Conservation (phyloP, 2,797 vertebrate genomes). For the Delichon dasypus region DNA sequence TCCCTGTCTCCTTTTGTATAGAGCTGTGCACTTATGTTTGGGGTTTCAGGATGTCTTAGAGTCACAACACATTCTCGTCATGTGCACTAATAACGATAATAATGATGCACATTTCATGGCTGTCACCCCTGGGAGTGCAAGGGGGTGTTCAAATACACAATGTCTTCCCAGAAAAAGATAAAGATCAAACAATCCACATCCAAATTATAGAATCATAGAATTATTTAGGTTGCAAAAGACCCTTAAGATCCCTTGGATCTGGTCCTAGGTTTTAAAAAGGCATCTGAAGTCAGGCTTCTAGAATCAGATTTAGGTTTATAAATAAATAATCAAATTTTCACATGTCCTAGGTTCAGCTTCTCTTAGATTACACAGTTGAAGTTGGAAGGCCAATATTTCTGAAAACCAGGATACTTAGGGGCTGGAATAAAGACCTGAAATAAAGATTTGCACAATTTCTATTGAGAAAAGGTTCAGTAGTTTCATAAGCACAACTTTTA, state of each 20-base stretch:
- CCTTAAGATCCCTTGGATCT: neutral
- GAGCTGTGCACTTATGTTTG: fast-evolving
- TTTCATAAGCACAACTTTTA: neutral
- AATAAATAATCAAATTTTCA: slow-evolving; percentile 1
- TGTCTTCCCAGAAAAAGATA: neutral
- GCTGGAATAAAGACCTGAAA: neutral
- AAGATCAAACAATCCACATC: neutral
- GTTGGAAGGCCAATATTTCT: neutral
- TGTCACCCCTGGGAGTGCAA: neutral
- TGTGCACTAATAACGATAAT: neutral
- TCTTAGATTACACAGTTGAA: neutral
- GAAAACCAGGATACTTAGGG: neutral
- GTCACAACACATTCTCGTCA: neutral
- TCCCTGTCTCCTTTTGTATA: neutral
- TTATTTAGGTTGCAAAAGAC: neutral
- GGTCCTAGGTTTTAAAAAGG: neutral
- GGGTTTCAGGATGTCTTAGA: neutral
- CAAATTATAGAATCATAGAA: neutral
- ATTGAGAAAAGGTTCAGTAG: neutral
- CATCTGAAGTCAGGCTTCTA: neutral
- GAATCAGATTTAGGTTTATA: neutral
- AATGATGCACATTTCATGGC: neutral
- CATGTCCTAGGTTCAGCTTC: neutral
- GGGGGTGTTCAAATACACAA: neutral
- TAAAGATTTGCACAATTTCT: neutral